Base-by-base conservation (phyloP, 2,797 vertebrate genomes). In the Miichthys miiuy region DNA sequence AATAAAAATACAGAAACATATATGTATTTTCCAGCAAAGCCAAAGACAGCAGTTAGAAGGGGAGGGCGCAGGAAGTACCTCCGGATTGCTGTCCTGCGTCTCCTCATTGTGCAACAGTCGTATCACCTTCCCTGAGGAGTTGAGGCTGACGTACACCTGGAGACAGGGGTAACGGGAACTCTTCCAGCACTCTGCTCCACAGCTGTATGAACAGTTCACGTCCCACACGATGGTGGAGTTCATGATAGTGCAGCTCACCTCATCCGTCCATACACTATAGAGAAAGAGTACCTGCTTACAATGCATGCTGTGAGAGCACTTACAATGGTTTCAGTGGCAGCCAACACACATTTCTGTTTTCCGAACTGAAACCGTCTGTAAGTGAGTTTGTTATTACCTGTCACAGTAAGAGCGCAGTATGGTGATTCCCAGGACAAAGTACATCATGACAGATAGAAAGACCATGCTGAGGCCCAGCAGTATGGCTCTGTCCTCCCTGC, bases 401-500 rank as follows among this genome's bases (percentile, higher is more conserved):
- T 98, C 97, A 86, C 97, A 95, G 93, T 98, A 97, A 0, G 97
- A 97, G 62, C 97, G 97, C 51, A 98, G 92, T 52, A 98, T 89
- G 0, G 97, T 98, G 91, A 98, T 97, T 61, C 97, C 97, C 92
- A 98, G 94, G 54, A 99, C 96, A 23, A 98, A 99, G 92, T 97
- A 98, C 96, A 97, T 98, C 97, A 98, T 97, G 90, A 97, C 90
- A 7, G 98, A 97, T 70, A 96, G 93, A 77, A 97, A 87, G 93
- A 99, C 96, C 97, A 99, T 99, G 89, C 96, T 91, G 89, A 99
- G 93, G 65, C 97, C 97, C 6, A 99, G 94, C 41, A 98, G 95
- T 48, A 98, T 97, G 85, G 98, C 98, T 66, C 97, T 90, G 93
- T 99, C 97, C 84, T 99, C 97, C 97, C 98, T 0, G 97, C 97